Evolutionary conservation across 2,113 vertebrate species (phyloP).

Genomic region (Passerina amoena): DNA sequence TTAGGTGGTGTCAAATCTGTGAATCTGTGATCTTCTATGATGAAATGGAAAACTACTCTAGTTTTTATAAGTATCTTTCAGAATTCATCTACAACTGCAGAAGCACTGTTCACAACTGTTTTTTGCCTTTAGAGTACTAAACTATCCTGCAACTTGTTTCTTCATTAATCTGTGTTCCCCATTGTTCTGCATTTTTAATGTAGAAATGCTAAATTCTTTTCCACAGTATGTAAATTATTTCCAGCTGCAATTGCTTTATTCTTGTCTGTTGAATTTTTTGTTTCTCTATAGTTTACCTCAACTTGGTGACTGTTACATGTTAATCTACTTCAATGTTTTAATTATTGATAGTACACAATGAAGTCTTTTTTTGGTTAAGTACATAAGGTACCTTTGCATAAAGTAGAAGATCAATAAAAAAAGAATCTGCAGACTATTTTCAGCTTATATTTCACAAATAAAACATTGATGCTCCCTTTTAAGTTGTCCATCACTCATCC

Average conservation of each 20-base stretch:
- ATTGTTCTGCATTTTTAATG: neutral
- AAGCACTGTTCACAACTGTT: neutral
- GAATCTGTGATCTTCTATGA: neutral
- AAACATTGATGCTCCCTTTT: conserved; percentile 99
- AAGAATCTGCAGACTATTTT: conserved; percentile 77
- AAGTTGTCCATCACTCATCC: conserved; percentile 95
- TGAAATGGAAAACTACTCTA: neutral
- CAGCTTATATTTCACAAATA: conserved; percentile 95
- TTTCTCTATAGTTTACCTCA: neutral
- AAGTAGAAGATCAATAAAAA: conserved; percentile 68
- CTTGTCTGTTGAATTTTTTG: neutral
- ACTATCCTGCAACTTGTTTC: neutral
- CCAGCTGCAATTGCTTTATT: neutral
- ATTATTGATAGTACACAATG: conserved; percentile 43
- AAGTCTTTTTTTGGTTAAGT: conserved; percentile 55
- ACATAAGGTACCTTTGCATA: conserved; percentile 23
- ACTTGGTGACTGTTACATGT: neutral
- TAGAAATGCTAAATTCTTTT: neutral
- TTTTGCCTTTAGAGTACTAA: neutral
- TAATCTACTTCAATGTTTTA: conserved; percentile 25
- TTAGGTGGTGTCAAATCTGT: too few species aligned
- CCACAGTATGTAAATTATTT: neutral
- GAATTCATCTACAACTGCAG: neutral
- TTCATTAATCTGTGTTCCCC: neutral
- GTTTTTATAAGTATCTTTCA: neutral